Evolutionary conservation across 2,113 vertebrate genomes (phyloP).

Genomic region (Ahaetulla prasina): DNA sequence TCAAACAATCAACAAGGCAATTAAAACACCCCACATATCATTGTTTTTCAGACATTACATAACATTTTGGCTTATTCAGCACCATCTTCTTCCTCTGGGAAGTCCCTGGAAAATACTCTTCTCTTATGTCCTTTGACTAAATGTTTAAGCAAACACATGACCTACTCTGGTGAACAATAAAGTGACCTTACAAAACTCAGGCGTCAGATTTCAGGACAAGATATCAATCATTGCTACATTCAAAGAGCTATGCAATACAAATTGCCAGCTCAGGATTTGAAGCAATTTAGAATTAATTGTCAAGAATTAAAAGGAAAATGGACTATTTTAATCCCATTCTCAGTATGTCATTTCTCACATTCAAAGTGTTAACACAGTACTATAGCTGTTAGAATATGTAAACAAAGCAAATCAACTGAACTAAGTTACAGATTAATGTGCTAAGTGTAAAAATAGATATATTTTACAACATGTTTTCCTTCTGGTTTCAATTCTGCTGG

Average conservation of each 20-base stretch:
- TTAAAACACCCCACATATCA: too few species aligned
- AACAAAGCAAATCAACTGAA: slow-evolving; percentile 22
- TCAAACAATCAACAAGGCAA: too few species aligned
- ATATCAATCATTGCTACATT: slow-evolving; percentile 56
- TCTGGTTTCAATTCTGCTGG: neutral
- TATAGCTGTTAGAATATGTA: slow-evolving; percentile 22
- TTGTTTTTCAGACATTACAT: too few species aligned
- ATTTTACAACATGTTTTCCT: slow-evolving; percentile 10
- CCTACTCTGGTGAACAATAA: slow-evolving; percentile 16
- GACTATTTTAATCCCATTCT: slow-evolving; percentile 49
- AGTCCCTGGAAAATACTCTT: too few species aligned
- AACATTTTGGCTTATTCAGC: too few species aligned
- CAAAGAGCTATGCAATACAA: slow-evolving; percentile 50
- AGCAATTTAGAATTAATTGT: slow-evolving; percentile 50
- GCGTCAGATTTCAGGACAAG: slow-evolving; percentile 57
- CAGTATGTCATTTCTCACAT: slow-evolving; percentile 44
- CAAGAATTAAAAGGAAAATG: slow-evolving; percentile 45
- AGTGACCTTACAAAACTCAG: slow-evolving; percentile 40
- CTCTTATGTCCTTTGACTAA: neutral
- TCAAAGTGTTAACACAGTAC: slow-evolving; percentile 31
- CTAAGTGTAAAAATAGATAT: neutral
- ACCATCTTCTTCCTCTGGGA: too few species aligned
- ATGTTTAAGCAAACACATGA: neutral
- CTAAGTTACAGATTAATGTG: slow-evolving; percentile 14
- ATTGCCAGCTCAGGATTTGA: slow-evolving; percentile 39